Evolutionary conservation across 1,140 invertebrate species (phyloP), one percentile per base, ranked within the genome.

Genomic region (Formica exsecta): DNA sequence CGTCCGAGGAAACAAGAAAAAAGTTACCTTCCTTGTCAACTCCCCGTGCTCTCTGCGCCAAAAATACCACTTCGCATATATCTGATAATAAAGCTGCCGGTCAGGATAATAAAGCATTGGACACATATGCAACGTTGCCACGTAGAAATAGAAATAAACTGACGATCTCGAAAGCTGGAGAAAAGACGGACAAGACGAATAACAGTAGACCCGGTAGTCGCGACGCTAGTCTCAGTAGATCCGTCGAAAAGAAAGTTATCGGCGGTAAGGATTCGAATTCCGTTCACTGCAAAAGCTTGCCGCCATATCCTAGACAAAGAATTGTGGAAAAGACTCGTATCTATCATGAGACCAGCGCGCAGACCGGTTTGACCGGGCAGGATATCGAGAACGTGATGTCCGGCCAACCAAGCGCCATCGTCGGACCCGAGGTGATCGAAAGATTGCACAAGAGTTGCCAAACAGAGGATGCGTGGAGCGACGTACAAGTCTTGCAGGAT

Each of bases 111-210:
- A 96, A 95, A 90, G 95, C 96, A 0, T 94, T 97, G 6, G 97
- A 97, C 77, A 96, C 97, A 88, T 98, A 97, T 68, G 97, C 97
- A 2, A 98, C 98, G 0, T 92, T 98, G 11, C 97, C 97, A 0
- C 96, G 98, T n/a, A 95, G 97, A 62, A 95, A 94, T 64, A 94
- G 94, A 32, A 89, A 61, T 6, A 94, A 93, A 73, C 88, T 94
- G 4, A 51, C 84, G 1, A 74, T 92, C 32, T 66, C 84, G 8
- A 96, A 95, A 85, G 96, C 95, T 22, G 94, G 94, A 5, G 96
- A 96, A 4, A 94, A 93, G 41, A 73, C 89, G 22, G 79, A 94
- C 22, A 89, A 91, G 19, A 79, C 87, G 2, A 11, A 25, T 0
- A 90, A 87, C 61, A 90, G 89, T 22, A 74, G 89, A 51, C 83